Percentiles rank a stretch among this genome's conserved stretches.
These are phyloP conservation scores for Fulica atra DNA, from an alignment of 2,113 vertebrate genomes.

Conservation along the genomic window DNA sequence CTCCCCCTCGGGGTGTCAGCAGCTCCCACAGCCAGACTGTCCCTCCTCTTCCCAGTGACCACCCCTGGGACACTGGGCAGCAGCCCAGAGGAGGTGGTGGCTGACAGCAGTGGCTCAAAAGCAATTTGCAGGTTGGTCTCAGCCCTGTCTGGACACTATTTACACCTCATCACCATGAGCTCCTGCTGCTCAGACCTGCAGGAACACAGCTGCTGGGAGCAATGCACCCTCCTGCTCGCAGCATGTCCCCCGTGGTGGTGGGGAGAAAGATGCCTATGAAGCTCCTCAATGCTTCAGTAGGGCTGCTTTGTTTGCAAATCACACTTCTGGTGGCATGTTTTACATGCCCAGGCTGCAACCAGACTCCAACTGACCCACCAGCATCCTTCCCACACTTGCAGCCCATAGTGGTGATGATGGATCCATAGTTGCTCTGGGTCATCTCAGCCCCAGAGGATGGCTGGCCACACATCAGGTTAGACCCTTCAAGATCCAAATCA, in stretches of 20 bases:
- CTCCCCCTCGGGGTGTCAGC: rapidly evolving
- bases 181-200: background rate
- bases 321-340: background rate
- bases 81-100: background rate
- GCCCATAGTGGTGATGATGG: background rate
- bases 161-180: background rate
- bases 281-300: background rate
- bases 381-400: background rate
- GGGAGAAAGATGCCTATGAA: background rate
- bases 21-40: background rate
- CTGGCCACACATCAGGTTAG: background rate
- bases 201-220: background rate
- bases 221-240: background rate
- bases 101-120: background rate
- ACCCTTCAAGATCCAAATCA: background rate
- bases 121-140: background rate
- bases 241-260: rapidly evolving
- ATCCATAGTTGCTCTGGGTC: background rate
- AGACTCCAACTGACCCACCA: background rate
- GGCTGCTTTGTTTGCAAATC: background rate
- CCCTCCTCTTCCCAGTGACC: background rate
- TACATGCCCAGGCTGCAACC: background rate
- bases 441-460: background rate
- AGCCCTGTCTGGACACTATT: background rate
- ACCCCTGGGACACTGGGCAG: background rate